Evolutionary conservation across 2,797 vertebrate species (phyloP), one percentile per base, ranked within the genome.

Genomic region (Anas flavirostris): DNA sequence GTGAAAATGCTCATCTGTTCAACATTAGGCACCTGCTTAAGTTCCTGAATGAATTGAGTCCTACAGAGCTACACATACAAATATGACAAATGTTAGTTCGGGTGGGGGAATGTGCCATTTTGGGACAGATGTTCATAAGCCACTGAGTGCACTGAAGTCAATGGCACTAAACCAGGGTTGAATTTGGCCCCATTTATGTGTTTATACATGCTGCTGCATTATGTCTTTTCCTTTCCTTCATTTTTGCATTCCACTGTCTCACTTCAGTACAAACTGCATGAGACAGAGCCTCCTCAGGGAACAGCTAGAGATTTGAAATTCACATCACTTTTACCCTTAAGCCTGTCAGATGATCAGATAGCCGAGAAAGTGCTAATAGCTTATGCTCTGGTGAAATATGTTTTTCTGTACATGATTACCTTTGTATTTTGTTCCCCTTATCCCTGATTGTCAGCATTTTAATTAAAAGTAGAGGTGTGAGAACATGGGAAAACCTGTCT

Each of bases 391-490:
- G 92, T 97, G 94, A 97, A 98, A 98, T 97, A 96, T 94, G 94
- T 96, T 97, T 98, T 97, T 96, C 94, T 95, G 95, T 97, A 96
- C 91, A 97, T 96, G 97, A 97, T 97, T 97, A 95, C 96, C 95
- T 97, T 98, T 97, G 94, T 97, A 97, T 97, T 98, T 97, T 97
- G 95, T 86, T 97, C 82, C 84, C 92, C 80, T 97, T 97, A 96
- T 97, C 91, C 97, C 90, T 96, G 95, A 92, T 95, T 96, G 97
- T 97, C 97, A 97, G 95, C 92, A 97, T 97, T 98, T 98, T 98
- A 98, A 98, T 98, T 98, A 97, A 98, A 98, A 98, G 90, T 93
- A 96, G 95, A 98, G 94, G 94, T 93, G 91, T 89, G 91, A 96
- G 96, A 97, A 97, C 93, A 95, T 95, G 92, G 93, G 95, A 88